phyloP scores from a whole-genome alignment of 2,888 invertebrate species.

The Argyresthia albistria region DNA sequence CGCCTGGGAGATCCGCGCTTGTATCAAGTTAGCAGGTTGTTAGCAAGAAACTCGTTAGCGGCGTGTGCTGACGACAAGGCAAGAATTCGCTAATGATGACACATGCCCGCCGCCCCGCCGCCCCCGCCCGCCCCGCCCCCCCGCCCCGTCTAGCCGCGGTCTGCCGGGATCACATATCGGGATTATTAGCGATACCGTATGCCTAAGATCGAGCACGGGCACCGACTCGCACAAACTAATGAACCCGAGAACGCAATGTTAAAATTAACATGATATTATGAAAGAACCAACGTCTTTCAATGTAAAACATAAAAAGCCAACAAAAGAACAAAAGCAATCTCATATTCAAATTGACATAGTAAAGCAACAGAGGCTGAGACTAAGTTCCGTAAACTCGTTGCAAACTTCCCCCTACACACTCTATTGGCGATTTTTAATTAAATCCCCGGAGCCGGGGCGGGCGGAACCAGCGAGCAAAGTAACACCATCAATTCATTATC shows the following conservation, averaged over 20 bases:
- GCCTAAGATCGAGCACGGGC: neutral
- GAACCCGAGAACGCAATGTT: neutral
- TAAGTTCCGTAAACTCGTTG: constrained; percentile 68
- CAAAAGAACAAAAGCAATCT: constrained; percentile 35
- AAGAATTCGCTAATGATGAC: constrained; percentile 70
- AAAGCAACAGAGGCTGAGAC: constrained; percentile 63
- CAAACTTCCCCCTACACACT: constrained; percentile 67
- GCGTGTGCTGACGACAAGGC: constrained; percentile 59
- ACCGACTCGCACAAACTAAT: neutral
- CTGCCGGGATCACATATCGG: neutral
- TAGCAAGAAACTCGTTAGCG: constrained; percentile 66
- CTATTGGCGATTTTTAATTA: constrained; percentile 73
- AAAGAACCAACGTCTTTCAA: neutral
- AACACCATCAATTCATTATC: constrained; percentile 73
- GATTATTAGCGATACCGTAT: neutral
- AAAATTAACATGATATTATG: neutral
- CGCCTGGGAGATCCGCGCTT: constrained; percentile 7
- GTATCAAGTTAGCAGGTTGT: constrained; percentile 66
- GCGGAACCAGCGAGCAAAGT: constrained; percentile 60
- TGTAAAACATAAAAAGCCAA: neutral
- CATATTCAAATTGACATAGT: constrained; percentile 71
- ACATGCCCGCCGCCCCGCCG: constrained; percentile 20
- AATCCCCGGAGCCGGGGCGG: constrained; percentile 47
- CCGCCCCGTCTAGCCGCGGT: neutral
- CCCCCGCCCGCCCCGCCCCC: neutral